Percentiles rank a stretch among this genome's conserved stretches.
These are phyloP conservation scores for Siderastrea siderea DNA, from an alignment of 92 coral and sea anemone genomes.

Conservation along the genomic window DNA sequence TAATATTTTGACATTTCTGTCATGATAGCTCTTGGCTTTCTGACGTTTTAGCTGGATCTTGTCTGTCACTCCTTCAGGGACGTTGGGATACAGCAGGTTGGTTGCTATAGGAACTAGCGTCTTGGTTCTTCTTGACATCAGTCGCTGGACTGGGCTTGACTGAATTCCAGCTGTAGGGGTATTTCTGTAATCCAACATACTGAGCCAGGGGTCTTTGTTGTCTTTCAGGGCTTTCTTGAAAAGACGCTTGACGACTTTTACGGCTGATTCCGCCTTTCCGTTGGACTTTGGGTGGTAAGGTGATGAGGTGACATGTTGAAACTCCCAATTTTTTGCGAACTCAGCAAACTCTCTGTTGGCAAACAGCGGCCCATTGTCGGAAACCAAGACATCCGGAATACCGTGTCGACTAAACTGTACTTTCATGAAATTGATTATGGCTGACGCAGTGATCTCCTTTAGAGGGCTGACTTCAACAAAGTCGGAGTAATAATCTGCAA, in stretches of 20 bases:
- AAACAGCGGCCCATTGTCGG: constrained; percentile 66
- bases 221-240: constrained; percentile 67
- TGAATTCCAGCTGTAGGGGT: constrained; percentile 62
- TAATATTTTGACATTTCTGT: constrained; percentile 41
- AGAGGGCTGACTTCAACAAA: constrained; percentile 69
- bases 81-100: constrained; percentile 61
- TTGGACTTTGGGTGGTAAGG: constrained; percentile 54
- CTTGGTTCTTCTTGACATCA: constrained; percentile 70
- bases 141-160: constrained; percentile 69
- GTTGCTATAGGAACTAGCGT: constrained; percentile 54
- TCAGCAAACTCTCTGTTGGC: constrained; percentile 50
- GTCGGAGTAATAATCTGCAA: constrained; percentile 70
- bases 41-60: constrained; percentile 50
- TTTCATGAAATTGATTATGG: constrained; percentile 62
- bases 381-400: constrained; percentile 67
- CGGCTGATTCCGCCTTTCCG: constrained; percentile 52
- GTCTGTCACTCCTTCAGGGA: constrained; percentile 51
- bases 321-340: constrained; percentile 46
- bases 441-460: constrained; percentile 42
- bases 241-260: constrained; percentile 49
- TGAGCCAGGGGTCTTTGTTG: constrained; percentile 71
- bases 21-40: constrained; percentile 59
- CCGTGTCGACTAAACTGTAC: constrained; percentile 73
- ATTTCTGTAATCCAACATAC: constrained; percentile 55
- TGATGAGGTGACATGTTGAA: constrained; percentile 41